These are phyloP conservation scores for Trissoscelio sp. DNA, from an alignment of 2,888 invertebrate species.

Conservation along the genomic window DNA sequence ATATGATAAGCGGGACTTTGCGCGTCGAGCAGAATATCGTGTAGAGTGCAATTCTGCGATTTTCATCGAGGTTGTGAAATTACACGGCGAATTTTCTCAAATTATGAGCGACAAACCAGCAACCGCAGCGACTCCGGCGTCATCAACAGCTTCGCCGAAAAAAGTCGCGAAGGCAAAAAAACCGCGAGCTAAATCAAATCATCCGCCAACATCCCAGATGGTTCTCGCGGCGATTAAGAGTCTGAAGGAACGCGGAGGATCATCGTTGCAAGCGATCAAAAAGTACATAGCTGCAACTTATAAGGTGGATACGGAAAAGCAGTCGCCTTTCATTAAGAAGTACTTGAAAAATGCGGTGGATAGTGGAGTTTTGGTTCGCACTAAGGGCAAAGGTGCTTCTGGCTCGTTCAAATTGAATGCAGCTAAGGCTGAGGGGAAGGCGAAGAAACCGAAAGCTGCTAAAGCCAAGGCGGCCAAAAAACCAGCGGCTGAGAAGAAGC, in stretches of 20 bases:
- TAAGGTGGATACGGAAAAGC: constrained; percentile 20
- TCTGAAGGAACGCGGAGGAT: background rate
- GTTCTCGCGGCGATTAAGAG: background rate
- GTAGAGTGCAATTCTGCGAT: too few relatives aligned
- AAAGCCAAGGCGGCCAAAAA: constrained; percentile 31
- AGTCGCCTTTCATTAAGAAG: constrained; percentile 86
- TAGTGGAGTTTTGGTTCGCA: constrained; percentile 84
- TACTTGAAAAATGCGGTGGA: constrained; percentile 85
- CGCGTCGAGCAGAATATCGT: too few relatives aligned
- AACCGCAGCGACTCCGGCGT: background rate
- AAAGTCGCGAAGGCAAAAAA: too few relatives aligned
- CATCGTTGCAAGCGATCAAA: background rate
- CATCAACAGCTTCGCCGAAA: background rate
- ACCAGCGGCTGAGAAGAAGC: constrained; percentile 10
- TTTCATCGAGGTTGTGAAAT: too few relatives aligned
- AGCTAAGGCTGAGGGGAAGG: constrained; percentile 56
- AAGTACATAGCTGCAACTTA: background rate
- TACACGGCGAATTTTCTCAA: background rate
- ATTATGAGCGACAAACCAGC: background rate
- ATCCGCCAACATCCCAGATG: background rate
- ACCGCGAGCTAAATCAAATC: background rate
- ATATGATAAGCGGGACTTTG: background rate
- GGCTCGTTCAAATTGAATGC: constrained; percentile 84
- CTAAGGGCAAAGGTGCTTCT: constrained; percentile 85
- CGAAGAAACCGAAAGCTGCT: background rate